These are phyloP conservation scores for Parasteatoda lunata DNA, from an alignment of 2,888 invertebrate species.

Conservation along the genomic window DNA sequence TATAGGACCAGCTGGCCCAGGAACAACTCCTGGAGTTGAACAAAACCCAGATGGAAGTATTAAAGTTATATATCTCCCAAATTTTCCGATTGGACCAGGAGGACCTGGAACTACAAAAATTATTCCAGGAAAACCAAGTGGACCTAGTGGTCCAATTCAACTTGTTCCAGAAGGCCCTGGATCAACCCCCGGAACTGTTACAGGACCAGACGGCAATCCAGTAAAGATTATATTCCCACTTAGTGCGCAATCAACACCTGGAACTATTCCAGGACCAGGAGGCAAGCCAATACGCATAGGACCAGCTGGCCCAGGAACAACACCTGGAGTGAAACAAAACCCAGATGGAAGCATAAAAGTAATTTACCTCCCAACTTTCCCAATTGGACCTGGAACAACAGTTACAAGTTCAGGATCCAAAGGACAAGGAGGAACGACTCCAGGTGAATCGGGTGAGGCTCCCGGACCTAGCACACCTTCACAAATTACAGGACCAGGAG, in stretches of 20 bases:
- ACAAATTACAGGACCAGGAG: slow-evolving; percentile 2
- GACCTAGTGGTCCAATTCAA: not conserved
- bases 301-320: not conserved
- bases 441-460: not conserved
- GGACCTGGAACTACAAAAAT: too few relatives aligned
- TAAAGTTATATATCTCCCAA: not conserved
- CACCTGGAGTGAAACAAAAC: not conserved
- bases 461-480: not conserved
- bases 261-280: not conserved
- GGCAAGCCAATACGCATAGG: not conserved
- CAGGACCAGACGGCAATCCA: not conserved
- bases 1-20: not conserved
- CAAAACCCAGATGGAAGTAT: not conserved
- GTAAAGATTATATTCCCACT: not conserved
- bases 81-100: not conserved
- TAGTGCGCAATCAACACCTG: not conserved
- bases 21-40: slow-evolving; percentile 18
- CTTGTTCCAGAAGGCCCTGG: not conserved
- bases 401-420: not conserved
- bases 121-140: not conserved
- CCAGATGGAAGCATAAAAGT: not conserved
- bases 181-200: not conserved
- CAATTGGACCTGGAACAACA: slow-evolving; percentile 5
- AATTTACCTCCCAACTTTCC: not conserved
- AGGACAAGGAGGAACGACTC: not conserved